Percentiles rank a stretch among this genome's conserved stretches.
These are phyloP conservation scores for Carassius auratus DNA, from an alignment of 2,113 vertebrate species.

Conservation along the genomic window DNA sequence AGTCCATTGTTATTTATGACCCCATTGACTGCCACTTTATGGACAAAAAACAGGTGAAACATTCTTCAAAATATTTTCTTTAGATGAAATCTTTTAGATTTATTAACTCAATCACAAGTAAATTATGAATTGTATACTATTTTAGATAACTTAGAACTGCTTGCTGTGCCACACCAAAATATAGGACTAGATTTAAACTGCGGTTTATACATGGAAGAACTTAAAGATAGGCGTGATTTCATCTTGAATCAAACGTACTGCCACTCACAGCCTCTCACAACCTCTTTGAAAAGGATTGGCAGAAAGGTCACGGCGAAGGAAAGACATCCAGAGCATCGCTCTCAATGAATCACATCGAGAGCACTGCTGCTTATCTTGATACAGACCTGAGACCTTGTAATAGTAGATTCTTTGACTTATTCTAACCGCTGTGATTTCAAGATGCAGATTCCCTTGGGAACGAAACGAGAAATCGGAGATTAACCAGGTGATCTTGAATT, in stretches of 20 bases:
- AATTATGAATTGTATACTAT: background rate
- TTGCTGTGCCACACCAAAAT: background rate
- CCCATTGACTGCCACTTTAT: background rate
- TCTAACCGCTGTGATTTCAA: conserved; percentile 2
- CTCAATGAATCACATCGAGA: conserved; percentile 45
- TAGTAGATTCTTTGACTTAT: conserved; percentile 30
- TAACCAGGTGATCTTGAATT: conserved; percentile 29
- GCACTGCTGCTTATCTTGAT: conserved; percentile 34
- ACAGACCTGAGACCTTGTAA: conserved; percentile 19
- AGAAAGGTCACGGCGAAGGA: conserved; percentile 8
- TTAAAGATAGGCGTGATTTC: conserved; percentile 31
- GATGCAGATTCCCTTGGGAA: conserved; percentile 23
- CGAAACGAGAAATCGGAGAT: conserved; percentile 22
- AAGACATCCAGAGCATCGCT: conserved; percentile 16
- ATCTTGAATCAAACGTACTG: conserved; percentile 40
- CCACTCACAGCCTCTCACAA: conserved; percentile 36
- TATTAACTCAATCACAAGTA: background rate
- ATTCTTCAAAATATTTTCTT: background rate
- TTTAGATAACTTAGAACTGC: background rate
- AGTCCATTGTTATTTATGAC: background rate
- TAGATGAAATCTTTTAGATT: background rate
- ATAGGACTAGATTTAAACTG: background rate
- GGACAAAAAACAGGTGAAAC: background rate
- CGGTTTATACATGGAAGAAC: conserved; percentile 39
- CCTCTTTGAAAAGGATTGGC: conserved; percentile 30